Evolutionary conservation across 2,888 invertebrate genomes (phyloP), one percentile per base, ranked within the genome.

Genomic region (Synergus japonicus): DNA sequence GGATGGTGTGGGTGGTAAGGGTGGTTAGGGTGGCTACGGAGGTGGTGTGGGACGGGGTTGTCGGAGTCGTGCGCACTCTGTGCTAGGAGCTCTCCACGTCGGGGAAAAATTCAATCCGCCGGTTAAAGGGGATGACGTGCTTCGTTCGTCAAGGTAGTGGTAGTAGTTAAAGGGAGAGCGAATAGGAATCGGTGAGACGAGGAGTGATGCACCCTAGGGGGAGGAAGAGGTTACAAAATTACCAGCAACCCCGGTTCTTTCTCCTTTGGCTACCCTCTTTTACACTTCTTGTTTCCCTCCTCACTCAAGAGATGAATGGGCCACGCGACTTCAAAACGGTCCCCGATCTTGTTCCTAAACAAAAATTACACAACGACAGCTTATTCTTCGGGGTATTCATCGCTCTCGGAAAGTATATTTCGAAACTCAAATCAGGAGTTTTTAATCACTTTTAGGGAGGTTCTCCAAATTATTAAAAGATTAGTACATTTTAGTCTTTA

Each of bases 51-150:
- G 78, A 73, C 81, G 80, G 83, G 83, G 84, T 82, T 46, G 84
- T 80, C 64, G 82, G 86, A 88, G 88, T 84, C 88, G 87, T 87
- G 87, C 86, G 88, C 88, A 88, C 87, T 87, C 86, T 84, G 86
- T 85, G 86, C 88, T 86, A 90, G 80, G 76, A 49, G 49, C 79
- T 65, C 78, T 77, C 79, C 79, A 81, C 80, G 82, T 73, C 82
- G 83, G 82, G 82, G 79, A 82, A 83, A 83, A 91, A 91, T 91
- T 92, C 90, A 91, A 91, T 91, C 90, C 91, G 87, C 88, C 87
- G 85, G 87, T 91, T 91, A 90, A 90, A 90, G 90, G 90, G 89
- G 90, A 90, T 89, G 89, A 87, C 88, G 88, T 87, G 85, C 83
- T 88, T 85, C 85, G 82, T 82, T 78, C 43, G 66, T 79, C 66